Evolutionary conservation across 2,888 invertebrate species (phyloP).

Genomic region (Auanema freiburgensis): DNA sequence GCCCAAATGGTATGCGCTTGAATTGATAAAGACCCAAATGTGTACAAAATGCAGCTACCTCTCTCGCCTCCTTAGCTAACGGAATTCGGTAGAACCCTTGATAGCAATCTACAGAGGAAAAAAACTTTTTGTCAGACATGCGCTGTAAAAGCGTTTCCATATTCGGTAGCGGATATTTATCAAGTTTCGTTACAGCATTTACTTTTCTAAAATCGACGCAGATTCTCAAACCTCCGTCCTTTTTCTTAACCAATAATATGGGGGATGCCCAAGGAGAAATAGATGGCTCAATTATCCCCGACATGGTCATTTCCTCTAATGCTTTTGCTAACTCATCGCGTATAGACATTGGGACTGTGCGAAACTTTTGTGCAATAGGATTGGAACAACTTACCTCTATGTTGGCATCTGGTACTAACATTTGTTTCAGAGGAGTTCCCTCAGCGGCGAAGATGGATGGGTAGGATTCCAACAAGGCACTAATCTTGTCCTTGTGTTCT

Average conservation of each 20-base stretch:
- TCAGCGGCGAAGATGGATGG: too few species aligned
- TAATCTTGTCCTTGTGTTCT: too few species aligned
- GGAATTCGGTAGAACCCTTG: constrained; percentile 38
- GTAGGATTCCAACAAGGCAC: too few species aligned
- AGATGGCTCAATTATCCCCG: too few species aligned
- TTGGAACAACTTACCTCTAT: too few species aligned
- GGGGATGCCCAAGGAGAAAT: constrained; percentile 9
- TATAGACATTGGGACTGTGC: too few species aligned
- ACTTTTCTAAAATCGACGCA: constrained; percentile 30
- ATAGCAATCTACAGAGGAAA: constrained; percentile 27
- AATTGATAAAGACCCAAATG: constrained; percentile 37
- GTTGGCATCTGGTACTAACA: too few species aligned
- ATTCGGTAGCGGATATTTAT: constrained; percentile 35
- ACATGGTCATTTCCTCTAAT: too few species aligned
- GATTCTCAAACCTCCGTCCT: constrained; percentile 22
- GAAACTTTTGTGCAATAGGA: too few species aligned
- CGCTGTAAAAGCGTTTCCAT: constrained; percentile 24
- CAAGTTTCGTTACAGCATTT: constrained; percentile 22
- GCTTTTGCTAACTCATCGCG: too few species aligned
- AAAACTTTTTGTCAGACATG: constrained; percentile 15
- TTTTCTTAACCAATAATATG: constrained; percentile 22
- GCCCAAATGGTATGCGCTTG: constrained; percentile 41
- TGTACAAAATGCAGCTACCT: constrained; percentile 40
- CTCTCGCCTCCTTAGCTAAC: constrained; percentile 22
- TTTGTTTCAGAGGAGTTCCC: too few species aligned